A percentile compares a stretch with the other conserved stretches of the same genome.
phyloP scores from a whole-genome alignment of 2,113 vertebrate genomes.

The Setophaga kirtlandii region DNA sequence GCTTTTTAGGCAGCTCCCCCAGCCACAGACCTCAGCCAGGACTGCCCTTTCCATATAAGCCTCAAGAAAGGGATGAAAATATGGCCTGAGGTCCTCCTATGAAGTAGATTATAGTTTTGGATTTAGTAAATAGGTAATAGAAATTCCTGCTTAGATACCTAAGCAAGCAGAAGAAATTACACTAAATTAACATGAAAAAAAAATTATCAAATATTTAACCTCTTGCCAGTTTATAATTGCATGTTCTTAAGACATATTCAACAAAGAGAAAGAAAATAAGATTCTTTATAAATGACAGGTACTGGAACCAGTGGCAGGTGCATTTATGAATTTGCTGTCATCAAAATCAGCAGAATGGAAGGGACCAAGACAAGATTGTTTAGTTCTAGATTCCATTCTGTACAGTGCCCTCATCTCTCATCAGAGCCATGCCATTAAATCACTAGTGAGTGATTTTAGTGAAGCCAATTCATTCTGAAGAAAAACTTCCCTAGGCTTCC shows the following conservation, averaged over 20 bases:
- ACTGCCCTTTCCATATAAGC: background rate
- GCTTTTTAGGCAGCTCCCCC: background rate
- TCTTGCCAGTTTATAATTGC: conserved; percentile 27
- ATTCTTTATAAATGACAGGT: conserved; percentile 25
- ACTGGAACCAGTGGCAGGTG: background rate
- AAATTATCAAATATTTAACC: conserved; percentile 17
- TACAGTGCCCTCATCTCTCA: background rate
- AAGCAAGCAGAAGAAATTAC: conserved; percentile 20
- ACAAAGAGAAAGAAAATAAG: background rate
- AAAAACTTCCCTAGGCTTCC: background rate
- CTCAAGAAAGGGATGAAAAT: background rate
- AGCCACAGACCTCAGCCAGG: background rate
- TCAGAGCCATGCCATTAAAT: background rate
- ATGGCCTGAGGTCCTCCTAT: background rate
- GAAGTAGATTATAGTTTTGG: background rate
- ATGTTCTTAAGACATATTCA: background rate
- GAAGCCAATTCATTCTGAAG: background rate
- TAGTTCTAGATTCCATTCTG: background rate
- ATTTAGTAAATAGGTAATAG: background rate
- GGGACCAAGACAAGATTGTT: background rate
- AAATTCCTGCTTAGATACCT: background rate
- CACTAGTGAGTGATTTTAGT: background rate
- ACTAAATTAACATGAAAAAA: conserved; percentile 25
- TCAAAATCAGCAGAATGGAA: background rate
- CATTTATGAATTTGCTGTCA: background rate